phyloP scores from a whole-genome alignment of 2,113 vertebrate genomes.

The Ictalurus furcatus region DNA sequence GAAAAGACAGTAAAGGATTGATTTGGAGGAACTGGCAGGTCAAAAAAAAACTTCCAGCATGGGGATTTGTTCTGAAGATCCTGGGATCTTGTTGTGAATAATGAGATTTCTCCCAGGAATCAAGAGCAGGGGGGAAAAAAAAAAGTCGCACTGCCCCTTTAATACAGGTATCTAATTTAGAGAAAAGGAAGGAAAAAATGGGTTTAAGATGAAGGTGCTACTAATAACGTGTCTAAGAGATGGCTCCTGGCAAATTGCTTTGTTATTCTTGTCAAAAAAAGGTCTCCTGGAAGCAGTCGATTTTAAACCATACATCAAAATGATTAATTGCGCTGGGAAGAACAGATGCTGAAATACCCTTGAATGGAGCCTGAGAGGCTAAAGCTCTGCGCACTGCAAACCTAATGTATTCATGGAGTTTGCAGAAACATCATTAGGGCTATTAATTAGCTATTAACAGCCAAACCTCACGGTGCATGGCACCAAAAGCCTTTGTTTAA shows the following conservation, averaged over 20 bases:
- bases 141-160: slow-evolving; percentile 65
- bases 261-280: slow-evolving; percentile 96
- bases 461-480: slow-evolving; percentile 43
- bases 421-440: slow-evolving; percentile 80
- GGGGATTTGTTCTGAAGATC: slow-evolving; percentile 68
- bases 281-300: slow-evolving; percentile 94
- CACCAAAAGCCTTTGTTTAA: slow-evolving; percentile 46
- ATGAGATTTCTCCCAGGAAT: slow-evolving; percentile 69
- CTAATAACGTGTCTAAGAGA: slow-evolving; percentile 93
- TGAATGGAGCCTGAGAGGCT: slow-evolving; percentile 79
- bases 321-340: slow-evolving; percentile 98
- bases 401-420: slow-evolving; percentile 86
- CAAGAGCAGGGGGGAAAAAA: slow-evolving; percentile 52
- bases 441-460: slow-evolving; percentile 89
- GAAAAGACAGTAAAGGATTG: slow-evolving; percentile 19
- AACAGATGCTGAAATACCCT: slow-evolving; percentile 94
- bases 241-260: slow-evolving; percentile 98
- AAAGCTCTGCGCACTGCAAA: slow-evolving; percentile 77
- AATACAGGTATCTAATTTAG: slow-evolving; percentile 71
- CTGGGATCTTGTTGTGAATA: slow-evolving; percentile 72
- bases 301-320: slow-evolving; percentile 96
- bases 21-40: slow-evolving; percentile 68
- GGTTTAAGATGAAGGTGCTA: slow-evolving; percentile 83
- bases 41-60: slow-evolving; percentile 73
- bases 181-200: slow-evolving; percentile 62